Evolutionary conservation across 2,113 vertebrate genomes (phyloP), one percentile per base, ranked within the genome.

Genomic region (Lates calcarifer): DNA sequence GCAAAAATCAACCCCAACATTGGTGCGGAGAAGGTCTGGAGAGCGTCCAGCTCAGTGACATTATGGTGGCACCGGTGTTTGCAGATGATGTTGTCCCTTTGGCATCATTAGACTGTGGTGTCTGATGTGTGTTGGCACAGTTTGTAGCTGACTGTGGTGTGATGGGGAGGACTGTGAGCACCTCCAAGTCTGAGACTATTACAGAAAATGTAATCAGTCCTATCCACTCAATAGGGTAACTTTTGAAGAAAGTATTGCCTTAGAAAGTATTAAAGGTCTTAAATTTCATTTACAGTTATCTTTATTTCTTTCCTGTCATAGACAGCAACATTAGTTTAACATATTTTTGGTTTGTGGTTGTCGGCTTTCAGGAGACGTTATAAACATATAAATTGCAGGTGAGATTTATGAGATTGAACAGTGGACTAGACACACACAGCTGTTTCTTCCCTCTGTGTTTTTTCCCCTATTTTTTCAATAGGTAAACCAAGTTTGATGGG

Each of bases 1-100:
- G 89, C 85, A 77, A 72, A 82, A 29, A 74, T 55, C 65, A 14
- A 3, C 69, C 43, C 26, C 45, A 35, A 49, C 75, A 49, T 29
- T 24, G 66, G 1, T 24, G 63, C 29, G 55, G 63, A 68, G 63
- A 82, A 58, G 55, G 47, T 65, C 80, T 91, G 90, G 90, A 89
- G 28, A 18, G 15, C 0, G 31, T 86, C 90, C 87, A 89, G 63
- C 77, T 79, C 22, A 61, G 72, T 87, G 90, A 84, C 77, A 84
- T 88, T 84, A 79, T 79, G 17, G 49, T 8, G 56, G 74, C 82
- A 79, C 77, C 69, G 74, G n/a, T 69, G 62, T 82, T 71, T 86
- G 78, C 77, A 72, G 83, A 86, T 65, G 78, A 89, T 82, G 79
- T 28, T 81, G 73, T 65, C 61, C 58, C 82, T 62, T 69, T 83